These are phyloP conservation scores for Phymanthus crucifer DNA, from an alignment of 92 coral and sea anemone species.

Conservation along the genomic window DNA sequence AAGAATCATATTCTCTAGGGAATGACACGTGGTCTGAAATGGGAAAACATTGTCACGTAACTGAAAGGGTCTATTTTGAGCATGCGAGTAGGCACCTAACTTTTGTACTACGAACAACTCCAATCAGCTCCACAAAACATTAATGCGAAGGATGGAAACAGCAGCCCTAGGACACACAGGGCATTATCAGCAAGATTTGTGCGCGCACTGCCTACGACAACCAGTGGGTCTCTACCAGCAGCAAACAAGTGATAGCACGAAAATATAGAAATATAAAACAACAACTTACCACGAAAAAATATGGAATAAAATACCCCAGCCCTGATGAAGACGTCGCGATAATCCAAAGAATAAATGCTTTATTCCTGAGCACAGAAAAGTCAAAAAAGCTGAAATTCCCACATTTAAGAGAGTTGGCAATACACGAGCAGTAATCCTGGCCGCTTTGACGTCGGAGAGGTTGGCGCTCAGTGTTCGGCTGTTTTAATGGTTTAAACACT, in stretches of 20 bases:
- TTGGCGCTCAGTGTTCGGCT: slow-evolving; percentile 3
- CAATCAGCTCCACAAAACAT: too few species aligned
- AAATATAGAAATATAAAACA: not conserved
- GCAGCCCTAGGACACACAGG: too few species aligned
- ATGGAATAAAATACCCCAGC: slow-evolving; percentile 90
- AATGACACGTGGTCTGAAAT: too few species aligned
- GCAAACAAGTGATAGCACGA: not conserved
- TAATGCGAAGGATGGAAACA: not conserved
- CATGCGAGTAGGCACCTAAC: too few species aligned
- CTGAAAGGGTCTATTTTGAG: too few species aligned
- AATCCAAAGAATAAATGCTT: slow-evolving; percentile 87
- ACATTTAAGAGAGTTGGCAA: slow-evolving; percentile 15
- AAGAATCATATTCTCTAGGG: too few species aligned
- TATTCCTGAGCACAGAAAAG: slow-evolving; percentile 71
- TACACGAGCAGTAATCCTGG: slow-evolving; percentile 24
- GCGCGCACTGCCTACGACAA: too few species aligned
- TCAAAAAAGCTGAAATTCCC: slow-evolving; percentile 42
- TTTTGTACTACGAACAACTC: too few species aligned
- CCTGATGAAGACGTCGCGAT: slow-evolving; percentile 78
- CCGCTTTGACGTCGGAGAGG: slow-evolving; percentile 17
- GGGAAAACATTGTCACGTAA: too few species aligned
- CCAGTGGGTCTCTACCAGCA: not conserved
- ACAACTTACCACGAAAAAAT: slow-evolving; percentile 79
- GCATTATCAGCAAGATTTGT: too few species aligned
- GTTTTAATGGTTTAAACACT: slow-evolving; percentile 56